Percentiles rank a stretch among this genome's conserved stretches.
Conservation (phyloP, 2,888 invertebrate species). For the Exocentrus adspersus region DNA sequence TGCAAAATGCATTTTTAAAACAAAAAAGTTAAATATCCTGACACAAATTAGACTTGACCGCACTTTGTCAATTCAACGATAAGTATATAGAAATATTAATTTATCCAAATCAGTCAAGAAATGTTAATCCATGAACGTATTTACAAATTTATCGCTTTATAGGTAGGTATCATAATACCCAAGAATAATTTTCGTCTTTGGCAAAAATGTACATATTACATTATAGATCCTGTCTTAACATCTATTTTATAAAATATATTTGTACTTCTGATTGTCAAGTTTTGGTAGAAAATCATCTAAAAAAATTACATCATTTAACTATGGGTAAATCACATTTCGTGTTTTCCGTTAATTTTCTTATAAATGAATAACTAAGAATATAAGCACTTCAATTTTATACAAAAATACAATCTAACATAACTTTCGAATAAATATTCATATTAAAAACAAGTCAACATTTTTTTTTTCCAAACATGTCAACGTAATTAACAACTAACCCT, state of each 20-base stretch:
- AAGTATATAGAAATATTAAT: slow-evolving; percentile 29
- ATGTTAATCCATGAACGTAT: slow-evolving; percentile 12
- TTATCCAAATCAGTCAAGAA: slow-evolving; percentile 43
- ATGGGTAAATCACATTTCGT: background rate
- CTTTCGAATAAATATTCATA: slow-evolving; percentile 13
- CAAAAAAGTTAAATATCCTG: slow-evolving; percentile 34
- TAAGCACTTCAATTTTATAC: background rate
- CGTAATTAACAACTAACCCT: slow-evolving; percentile 31
- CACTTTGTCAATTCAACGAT: slow-evolving; percentile 42
- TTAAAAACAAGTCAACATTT: slow-evolving; percentile 12
- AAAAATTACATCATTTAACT: background rate
- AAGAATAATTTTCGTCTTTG: slow-evolving; percentile 14
- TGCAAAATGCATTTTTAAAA: slow-evolving; percentile 32
- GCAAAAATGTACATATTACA: slow-evolving; percentile 15
- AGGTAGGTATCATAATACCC: slow-evolving; percentile 20
- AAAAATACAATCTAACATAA: background rate
- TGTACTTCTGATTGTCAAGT: slow-evolving; percentile 13
- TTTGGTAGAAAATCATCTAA: background rate
- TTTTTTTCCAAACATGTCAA: slow-evolving; percentile 17
- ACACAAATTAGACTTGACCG: slow-evolving; percentile 49
- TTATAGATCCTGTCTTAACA: background rate
- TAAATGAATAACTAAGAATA: background rate
- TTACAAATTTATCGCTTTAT: slow-evolving; percentile 7
- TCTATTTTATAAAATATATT: slow-evolving; percentile 9
- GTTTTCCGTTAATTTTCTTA: background rate